A percentile compares a stretch with the other conserved stretches of the same genome.
phyloP scores from a whole-genome alignment of 2,113 vertebrate species.

The Hemiscyllium ocellatum region DNA sequence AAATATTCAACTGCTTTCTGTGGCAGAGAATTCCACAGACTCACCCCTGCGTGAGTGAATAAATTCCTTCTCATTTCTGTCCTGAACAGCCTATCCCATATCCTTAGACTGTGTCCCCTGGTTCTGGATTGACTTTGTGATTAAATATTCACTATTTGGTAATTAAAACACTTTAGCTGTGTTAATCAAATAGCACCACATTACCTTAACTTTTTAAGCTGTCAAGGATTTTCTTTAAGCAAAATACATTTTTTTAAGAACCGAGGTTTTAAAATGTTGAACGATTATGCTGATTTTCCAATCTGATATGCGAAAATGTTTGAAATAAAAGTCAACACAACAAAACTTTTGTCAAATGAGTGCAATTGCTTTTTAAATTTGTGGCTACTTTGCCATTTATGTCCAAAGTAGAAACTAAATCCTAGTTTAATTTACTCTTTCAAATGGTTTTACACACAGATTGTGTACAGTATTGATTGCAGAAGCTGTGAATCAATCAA shows the following conservation, averaged over 20 bases:
- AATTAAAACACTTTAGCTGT: neutral
- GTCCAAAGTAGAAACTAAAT: neutral
- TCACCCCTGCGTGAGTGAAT: no score
- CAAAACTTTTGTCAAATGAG: neutral
- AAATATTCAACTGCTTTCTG: no score
- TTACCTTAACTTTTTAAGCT: neutral
- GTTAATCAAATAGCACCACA: neutral
- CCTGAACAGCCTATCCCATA: no score
- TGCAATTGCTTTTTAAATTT: neutral
- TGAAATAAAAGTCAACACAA: neutral
- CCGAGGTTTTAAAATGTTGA: neutral
- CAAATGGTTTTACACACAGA: neutral
- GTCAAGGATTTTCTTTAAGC: neutral
- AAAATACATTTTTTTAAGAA: neutral
- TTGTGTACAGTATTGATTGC: neutral
- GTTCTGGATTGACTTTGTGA: neutral
- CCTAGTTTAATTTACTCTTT: neutral
- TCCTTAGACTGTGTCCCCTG: no score
- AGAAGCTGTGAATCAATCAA: neutral
- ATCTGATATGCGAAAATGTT: neutral
- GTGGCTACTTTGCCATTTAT: neutral
- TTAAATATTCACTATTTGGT: neutral
- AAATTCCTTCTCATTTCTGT: no score
- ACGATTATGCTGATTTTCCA: neutral
- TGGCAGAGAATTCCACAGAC: no score